Evolutionary conservation across 2,797 vertebrate genomes (phyloP), one percentile per base, ranked within the genome.

Genomic region (Acanthopagrus latus): DNA sequence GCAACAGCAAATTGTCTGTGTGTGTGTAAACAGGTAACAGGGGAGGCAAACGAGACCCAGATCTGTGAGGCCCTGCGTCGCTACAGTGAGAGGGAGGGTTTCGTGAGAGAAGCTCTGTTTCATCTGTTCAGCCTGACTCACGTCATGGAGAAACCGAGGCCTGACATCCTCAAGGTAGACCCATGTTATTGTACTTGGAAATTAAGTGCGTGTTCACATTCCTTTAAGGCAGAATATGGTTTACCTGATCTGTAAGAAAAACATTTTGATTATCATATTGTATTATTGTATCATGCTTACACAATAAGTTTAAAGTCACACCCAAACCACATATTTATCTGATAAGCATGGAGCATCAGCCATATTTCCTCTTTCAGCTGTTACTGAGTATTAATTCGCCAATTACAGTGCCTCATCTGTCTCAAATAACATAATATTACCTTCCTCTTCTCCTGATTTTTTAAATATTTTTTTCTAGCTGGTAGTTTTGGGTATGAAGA

Each of bases 101-200:
- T 99, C 86, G 97, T 99, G 70, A 94, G 98, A 62, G 98, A 99
- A 91, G 98, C 98, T 62, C 96, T 99, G 21, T 99, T 99, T 84
- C 97, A 99, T 86, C 97, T 99, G 68, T 99, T 99, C 92, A 98
- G 97, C 86, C 94, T 98, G 80, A 99, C 98, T 0, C 98, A 99
- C 21, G 94, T 97, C 64, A 99, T 99, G 96, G 97, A 99, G 91
- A 99, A 98, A 93, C 97, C 97, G 25, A 96, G 97, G 64, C 98
- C 97, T 60, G 98, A 99, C 92, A 98, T 99, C 87, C 95, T 99
- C 50, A 99, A 99, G 97, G 98, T 99, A 78, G 74, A 47, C 18
- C 3, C 1, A 12, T 23, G 17, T 3, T 16, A 14, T 27, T 10
- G 0, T 76, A 65, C 12, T 29, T 17, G 1, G 4, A 23, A 52